Evolutionary conservation across 2,797 vertebrate genomes (phyloP).

Genomic region (Tragelaphus oryx): DNA sequence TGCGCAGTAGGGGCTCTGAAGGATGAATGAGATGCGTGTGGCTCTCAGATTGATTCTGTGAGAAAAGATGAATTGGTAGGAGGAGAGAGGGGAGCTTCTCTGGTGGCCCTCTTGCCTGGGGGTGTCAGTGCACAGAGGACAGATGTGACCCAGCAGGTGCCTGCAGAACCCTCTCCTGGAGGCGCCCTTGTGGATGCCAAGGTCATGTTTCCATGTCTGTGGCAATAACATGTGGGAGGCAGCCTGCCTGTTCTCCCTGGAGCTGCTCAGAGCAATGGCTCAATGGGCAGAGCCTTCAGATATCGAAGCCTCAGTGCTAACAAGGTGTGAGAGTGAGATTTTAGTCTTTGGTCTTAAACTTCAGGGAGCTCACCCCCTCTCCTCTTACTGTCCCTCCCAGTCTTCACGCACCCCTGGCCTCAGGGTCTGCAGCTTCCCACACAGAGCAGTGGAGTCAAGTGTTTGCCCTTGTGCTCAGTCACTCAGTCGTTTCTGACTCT

Average conservation of each 20-base stretch:
- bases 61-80: not conserved
- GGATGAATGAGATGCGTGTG: not conserved
- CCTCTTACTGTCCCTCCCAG: not conserved
- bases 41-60: not conserved
- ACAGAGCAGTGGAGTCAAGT: not conserved
- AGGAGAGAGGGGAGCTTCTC: not conserved
- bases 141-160: too few relatives aligned
- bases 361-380: not conserved
- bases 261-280: not conserved
- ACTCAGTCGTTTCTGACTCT: not conserved
- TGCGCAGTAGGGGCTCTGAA: not conserved
- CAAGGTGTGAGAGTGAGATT: not conserved
- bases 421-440: not conserved
- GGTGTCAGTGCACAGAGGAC: not conserved
- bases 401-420: not conserved
- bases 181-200: not conserved
- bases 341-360: not conserved
- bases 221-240: not conserved
- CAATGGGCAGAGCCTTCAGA: not conserved
- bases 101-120: not conserved
- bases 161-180: not conserved
- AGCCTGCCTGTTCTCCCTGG: not conserved
- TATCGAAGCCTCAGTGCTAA: not conserved
- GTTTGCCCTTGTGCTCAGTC: not conserved
- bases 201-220: not conserved